These are phyloP conservation scores for Synanthedon formicaeformis DNA, from an alignment of 2,888 invertebrate genomes.

Conservation along the genomic window DNA sequence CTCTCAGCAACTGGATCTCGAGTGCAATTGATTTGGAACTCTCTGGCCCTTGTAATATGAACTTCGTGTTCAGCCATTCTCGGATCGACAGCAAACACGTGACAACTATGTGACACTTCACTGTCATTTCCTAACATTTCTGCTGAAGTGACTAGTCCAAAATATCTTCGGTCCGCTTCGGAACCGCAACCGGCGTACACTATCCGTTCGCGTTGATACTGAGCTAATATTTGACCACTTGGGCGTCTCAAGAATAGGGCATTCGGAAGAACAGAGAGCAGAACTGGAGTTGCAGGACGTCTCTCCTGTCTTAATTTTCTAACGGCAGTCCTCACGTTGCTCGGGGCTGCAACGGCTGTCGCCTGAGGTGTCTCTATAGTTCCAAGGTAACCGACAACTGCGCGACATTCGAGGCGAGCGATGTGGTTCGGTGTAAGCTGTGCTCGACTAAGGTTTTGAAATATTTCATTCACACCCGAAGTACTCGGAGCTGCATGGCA, in stretches of 20 bases:
- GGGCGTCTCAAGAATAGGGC: conserved; percentile 84
- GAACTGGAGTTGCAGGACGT: conserved; percentile 84
- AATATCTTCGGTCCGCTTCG: conserved; percentile 91
- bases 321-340: conserved; percentile 88
- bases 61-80: conserved; percentile 84
- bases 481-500: conserved; percentile 54
- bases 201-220: conserved; percentile 87
- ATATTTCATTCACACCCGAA: conserved; percentile 53
- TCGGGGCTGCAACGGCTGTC: conserved; percentile 78
- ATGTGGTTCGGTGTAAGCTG: conserved; percentile 52
- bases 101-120: conserved; percentile 85
- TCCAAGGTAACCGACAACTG: conserved; percentile 93
- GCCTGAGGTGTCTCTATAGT: conserved; percentile 96
- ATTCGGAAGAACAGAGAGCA: conserved; percentile 86
- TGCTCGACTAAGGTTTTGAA: conserved; percentile 48
- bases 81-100: conserved; percentile 94
- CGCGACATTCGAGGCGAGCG: conserved; percentile 78
- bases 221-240: conserved; percentile 83
- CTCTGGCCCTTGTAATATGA: conserved; percentile 83
- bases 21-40: conserved; percentile 89
- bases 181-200: conserved; percentile 91
- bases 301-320: conserved; percentile 90
- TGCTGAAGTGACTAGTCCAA: conserved; percentile 91
- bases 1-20: conserved; percentile 80
- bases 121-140: conserved; percentile 58